These are phyloP conservation scores for Echiichthys vipera DNA, from an alignment of 2,797 vertebrate species.

Conservation along the genomic window DNA sequence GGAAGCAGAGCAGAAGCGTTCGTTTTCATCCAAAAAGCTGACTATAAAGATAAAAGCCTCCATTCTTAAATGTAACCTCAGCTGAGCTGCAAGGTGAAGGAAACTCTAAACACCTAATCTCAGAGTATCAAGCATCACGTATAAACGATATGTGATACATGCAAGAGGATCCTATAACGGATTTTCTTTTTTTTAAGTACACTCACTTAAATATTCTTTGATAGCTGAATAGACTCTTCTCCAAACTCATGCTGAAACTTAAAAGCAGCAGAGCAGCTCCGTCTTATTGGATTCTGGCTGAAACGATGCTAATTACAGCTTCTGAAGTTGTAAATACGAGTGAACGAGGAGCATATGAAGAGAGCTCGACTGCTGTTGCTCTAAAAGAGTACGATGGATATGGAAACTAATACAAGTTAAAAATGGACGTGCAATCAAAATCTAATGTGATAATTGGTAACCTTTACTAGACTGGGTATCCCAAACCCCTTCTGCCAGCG, in stretches of 20 bases:
- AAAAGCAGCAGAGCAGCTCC: too few relatives aligned
- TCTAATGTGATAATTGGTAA: too few relatives aligned
- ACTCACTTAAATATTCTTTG: too few relatives aligned
- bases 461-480: too few relatives aligned
- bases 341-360: not conserved
- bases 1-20: constrained; percentile 7
- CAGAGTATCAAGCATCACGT: not conserved
- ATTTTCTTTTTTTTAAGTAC: not conserved
- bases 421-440: too few relatives aligned
- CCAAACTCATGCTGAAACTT: too few relatives aligned
- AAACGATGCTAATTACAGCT: too few relatives aligned
- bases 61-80: not conserved
- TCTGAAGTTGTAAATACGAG: not conserved
- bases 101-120: not conserved
- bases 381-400: too few relatives aligned
- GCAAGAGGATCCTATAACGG: not conserved
- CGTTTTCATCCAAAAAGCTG: not conserved
- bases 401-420: too few relatives aligned
- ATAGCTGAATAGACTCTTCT: too few relatives aligned
- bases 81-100: not conserved
- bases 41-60: not conserved
- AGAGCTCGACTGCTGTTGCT: not conserved
- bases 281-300: too few relatives aligned
- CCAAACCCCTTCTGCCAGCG: too few relatives aligned
- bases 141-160: not conserved